Evolutionary conservation across 1,140 invertebrate species (phyloP).

Genomic region (Drosophila eugracilis): DNA sequence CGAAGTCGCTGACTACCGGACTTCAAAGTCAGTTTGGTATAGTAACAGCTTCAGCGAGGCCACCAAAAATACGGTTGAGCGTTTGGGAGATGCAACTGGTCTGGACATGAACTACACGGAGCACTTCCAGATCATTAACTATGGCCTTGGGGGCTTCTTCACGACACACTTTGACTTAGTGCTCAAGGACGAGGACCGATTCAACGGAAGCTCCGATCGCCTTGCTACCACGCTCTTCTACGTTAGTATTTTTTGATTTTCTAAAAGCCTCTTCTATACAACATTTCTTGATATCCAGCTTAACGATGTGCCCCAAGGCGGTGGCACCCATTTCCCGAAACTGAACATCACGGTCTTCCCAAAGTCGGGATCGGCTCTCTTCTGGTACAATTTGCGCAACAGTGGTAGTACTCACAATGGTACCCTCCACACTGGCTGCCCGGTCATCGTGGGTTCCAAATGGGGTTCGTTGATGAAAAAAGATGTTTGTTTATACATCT

Average conservation of each 20-base stretch:
- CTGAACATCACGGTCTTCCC: slow-evolving; percentile 94
- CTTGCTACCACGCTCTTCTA: slow-evolving; percentile 22
- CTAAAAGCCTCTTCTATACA: no score
- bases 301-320: slow-evolving; percentile 96
- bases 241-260: not conserved
- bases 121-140: slow-evolving; percentile 26
- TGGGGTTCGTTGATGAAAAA: slow-evolving; percentile 89
- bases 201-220: not conserved
- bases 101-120: slow-evolving; percentile 17
- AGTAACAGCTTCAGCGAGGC: not conserved
- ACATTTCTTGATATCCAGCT: slow-evolving; percentile 87
- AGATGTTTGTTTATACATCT: not conserved
- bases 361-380: slow-evolving; percentile 93
- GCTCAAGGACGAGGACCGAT: not conserved
- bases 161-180: not conserved
- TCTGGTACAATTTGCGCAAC: slow-evolving; percentile 96
- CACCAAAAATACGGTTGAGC: not conserved
- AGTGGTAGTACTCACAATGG: slow-evolving; percentile 95
- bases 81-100: slow-evolving; percentile 4
- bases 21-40: slow-evolving; percentile 25
- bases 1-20: not conserved
- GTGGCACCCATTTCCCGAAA: slow-evolving; percentile 95
- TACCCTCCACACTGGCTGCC: slow-evolving; percentile 97
- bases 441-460: slow-evolving; percentile 97
- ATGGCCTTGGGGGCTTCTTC: slow-evolving; percentile 22